A percentile compares a stretch with the other conserved stretches of the same genome.
phyloP scores from a whole-genome alignment of 2,113 vertebrate species.

The Taxidea taxus region DNA sequence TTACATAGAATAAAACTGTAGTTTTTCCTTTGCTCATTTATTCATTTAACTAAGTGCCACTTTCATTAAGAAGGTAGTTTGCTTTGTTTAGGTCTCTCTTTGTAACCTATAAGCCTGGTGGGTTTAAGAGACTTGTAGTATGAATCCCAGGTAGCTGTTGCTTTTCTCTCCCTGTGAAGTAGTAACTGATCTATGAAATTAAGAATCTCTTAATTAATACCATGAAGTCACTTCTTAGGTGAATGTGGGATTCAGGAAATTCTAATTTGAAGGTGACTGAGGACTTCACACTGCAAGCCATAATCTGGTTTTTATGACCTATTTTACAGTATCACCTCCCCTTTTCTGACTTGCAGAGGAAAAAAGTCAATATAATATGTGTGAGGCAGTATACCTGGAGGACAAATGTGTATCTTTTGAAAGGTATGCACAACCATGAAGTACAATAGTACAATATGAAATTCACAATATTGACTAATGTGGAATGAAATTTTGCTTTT shows the following conservation, averaged over 20 bases:
- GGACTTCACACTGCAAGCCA: not conserved
- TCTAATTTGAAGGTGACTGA: constrained; percentile 18
- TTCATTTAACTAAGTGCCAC: not conserved
- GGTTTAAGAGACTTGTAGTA: not conserved
- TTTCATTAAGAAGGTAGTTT: not conserved
- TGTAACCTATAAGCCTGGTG: not conserved
- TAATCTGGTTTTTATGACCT: not conserved
- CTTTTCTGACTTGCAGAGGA: not conserved
- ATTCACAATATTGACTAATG: not conserved
- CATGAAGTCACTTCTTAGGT: not conserved
- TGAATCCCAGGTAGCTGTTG: not conserved
- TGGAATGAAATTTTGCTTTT: not conserved
- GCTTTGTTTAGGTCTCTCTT: not conserved
- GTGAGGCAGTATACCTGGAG: not conserved
- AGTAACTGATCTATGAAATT: not conserved
- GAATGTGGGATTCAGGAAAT: not conserved
- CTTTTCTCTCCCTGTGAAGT: not conserved
- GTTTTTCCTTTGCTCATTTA: not conserved
- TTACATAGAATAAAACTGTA: not conserved
- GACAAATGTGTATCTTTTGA: not conserved
- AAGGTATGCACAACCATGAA: not conserved
- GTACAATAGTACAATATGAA: not conserved
- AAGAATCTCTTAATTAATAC: not conserved
- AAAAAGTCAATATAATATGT: not conserved
- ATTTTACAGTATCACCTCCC: not conserved